Percentiles rank a stretch among this genome's conserved stretches.
These are phyloP conservation scores for Eristalinus sepulchralis DNA, from an alignment of 2,888 invertebrate genomes.

Conservation along the genomic window DNA sequence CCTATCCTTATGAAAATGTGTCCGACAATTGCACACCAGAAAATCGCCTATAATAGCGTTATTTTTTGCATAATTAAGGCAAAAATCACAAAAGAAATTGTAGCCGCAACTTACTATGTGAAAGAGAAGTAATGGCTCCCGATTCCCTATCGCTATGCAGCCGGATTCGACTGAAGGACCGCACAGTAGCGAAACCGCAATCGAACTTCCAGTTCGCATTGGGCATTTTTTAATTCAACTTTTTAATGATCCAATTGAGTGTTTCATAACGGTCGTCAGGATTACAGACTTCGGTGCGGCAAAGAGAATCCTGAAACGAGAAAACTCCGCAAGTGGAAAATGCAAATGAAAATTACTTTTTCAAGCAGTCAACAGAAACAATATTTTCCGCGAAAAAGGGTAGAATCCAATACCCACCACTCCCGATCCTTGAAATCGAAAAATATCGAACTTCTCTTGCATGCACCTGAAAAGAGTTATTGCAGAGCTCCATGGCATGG, in stretches of 20 bases:
- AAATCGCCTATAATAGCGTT: too few species aligned
- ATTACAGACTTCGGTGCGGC: constrained; percentile 19
- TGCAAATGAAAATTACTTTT: constrained; percentile 61
- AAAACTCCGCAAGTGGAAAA: constrained; percentile 40
- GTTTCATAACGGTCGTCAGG: constrained; percentile 33
- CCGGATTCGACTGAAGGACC: constrained; percentile 23
- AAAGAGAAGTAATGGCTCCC: constrained; percentile 20
- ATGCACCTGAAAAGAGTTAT: constrained; percentile 8
- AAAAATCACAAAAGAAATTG: too few species aligned
- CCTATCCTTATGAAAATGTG: too few species aligned
- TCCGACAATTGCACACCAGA: too few species aligned
- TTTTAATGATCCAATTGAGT: constrained; percentile 67
- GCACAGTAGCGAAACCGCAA: constrained; percentile 6
- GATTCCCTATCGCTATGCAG: constrained; percentile 26
- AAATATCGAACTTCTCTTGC: constrained; percentile 27
- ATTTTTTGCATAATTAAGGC: too few species aligned
- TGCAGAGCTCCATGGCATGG: not conserved
- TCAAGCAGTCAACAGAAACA: constrained; percentile 53
- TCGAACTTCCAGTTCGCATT: constrained; percentile 39
- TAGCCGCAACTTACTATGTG: not conserved
- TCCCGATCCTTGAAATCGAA: constrained; percentile 29
- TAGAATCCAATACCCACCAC: constrained; percentile 22
- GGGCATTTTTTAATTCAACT: constrained; percentile 63
- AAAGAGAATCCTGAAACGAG: constrained; percentile 3
- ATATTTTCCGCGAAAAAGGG: constrained; percentile 40